Base-by-base conservation (phyloP, 2,888 invertebrate species). In the Cactoblastis cactorum region DNA sequence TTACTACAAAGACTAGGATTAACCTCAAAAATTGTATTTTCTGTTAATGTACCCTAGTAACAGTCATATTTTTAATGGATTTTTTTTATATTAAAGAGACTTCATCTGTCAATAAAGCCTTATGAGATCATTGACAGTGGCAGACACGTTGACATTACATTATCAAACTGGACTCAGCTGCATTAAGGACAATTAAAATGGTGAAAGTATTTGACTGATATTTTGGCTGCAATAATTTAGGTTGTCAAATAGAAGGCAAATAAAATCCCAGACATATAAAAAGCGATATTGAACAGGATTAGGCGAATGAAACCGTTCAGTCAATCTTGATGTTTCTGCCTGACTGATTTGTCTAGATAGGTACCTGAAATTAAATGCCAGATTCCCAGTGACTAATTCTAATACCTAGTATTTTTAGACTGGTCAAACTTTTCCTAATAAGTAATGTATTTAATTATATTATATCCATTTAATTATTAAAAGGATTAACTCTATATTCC, bases 271-370 rank as follows among this genome's bases (percentile, higher is more conserved):
- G 79, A 75, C 80, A 56, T 56, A 74, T 79, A 83, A 85, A 87
- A 85, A 85, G 65, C 66, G 74, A 69, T 81, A 82, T 81, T 78
- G 77, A 80, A 80, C 77, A 83, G 87, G 87, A 88, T 89, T 85
- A 87, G 77, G 66, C 75, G 72, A 79, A 81, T 83, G 77, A 80
- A 86, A 81, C 80, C 75, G 76, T 83, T 83, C 81, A 77, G 76
- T 62, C 79, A 80, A 88, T 86, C 85, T 86, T 82, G 85, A 83
- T 81, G 72, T 82, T 83, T 73, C 74, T 73, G 87, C 84, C 75
- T 83, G 80, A 86, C 67, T 86, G 88, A 85, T 83, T 83, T 78
- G 71, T 65, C 72, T 74, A 80, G 83, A 85, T 85, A 80, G 56
- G 64, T 68, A 69, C 64, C 66, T 67, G 58, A 64, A 74, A 82